Conservation (phyloP, 2,888 invertebrate genomes). For the Lithosia quadra region DNA sequence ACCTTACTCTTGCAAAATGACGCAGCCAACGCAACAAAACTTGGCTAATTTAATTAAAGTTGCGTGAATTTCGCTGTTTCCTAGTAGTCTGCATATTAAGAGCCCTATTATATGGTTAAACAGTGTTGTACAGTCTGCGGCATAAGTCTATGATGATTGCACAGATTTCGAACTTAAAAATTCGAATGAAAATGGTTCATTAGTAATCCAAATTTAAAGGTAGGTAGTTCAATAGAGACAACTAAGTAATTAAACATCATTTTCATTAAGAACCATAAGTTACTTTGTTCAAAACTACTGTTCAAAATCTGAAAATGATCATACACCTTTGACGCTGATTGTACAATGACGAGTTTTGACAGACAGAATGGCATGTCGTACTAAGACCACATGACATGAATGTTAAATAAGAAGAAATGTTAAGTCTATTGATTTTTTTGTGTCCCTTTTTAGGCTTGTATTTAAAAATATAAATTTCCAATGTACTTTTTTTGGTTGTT, state of each 20-base stretch:
- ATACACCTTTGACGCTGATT: no score
- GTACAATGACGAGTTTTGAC: conserved; percentile 17
- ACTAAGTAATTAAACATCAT: no score
- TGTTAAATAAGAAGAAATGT: conserved; percentile 2
- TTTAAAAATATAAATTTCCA: background rate
- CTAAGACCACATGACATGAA: background rate
- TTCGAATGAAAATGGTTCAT: no score
- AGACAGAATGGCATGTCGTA: conserved; percentile 20
- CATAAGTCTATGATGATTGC: no score
- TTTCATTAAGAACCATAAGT: no score
- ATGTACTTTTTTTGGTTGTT: background rate
- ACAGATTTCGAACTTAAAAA: no score
- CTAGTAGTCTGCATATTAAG: conserved; percentile 37
- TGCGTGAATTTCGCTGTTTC: conserved; percentile 40
- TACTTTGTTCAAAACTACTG: no score
- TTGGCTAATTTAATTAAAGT: conserved; percentile 35
- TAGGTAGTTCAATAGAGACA: no score
- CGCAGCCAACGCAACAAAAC: conserved; percentile 21
- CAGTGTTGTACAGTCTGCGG: no score
- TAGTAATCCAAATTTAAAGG: no score
- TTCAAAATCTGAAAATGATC: no score
- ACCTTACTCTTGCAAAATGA: conserved; percentile 21
- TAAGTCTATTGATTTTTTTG: background rate
- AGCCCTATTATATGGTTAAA: conserved; percentile 39
- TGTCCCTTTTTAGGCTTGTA: background rate